phyloP scores from a whole-genome alignment of 2,888 invertebrate species.

The Macrosiphum euphorbiae region DNA sequence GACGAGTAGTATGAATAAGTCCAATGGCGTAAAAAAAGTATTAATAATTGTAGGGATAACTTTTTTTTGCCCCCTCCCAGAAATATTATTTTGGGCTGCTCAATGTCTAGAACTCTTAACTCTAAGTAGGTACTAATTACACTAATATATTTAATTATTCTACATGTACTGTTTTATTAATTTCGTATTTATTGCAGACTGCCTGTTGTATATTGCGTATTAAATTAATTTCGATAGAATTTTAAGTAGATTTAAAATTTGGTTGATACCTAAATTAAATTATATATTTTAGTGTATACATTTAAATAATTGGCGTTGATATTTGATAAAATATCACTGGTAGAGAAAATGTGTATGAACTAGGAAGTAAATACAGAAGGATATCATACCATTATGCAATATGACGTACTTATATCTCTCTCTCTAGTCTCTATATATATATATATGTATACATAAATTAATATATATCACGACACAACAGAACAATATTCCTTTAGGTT shows the following conservation, averaged over 20 bases:
- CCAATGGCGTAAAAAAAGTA: too few relatives aligned
- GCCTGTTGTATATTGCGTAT: neutral
- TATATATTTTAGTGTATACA: neutral
- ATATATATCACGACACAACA: neutral
- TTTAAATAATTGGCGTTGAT: neutral
- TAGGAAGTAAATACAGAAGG: neutral
- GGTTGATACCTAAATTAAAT: neutral
- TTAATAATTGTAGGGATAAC: too few relatives aligned
- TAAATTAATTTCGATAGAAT: neutral
- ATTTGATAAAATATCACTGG: neutral
- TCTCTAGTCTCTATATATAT: neutral
- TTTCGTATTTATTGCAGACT: neutral
- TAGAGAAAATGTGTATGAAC: neutral
- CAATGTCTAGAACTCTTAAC: too few relatives aligned
- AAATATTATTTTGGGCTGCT: neutral
- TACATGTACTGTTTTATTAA: neutral
- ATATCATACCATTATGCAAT: neutral
- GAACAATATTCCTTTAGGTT: constrained; percentile 33
- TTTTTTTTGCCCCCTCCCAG: rapidly evolving
- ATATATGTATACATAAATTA: neutral
- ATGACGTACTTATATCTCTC: neutral
- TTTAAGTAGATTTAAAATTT: neutral
- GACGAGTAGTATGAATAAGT: neutral
- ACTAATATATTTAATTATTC: neutral
- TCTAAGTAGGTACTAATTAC: neutral